phyloP scores from a whole-genome alignment of 2,888 invertebrate species.

The Lasioglossum malachurum region DNA sequence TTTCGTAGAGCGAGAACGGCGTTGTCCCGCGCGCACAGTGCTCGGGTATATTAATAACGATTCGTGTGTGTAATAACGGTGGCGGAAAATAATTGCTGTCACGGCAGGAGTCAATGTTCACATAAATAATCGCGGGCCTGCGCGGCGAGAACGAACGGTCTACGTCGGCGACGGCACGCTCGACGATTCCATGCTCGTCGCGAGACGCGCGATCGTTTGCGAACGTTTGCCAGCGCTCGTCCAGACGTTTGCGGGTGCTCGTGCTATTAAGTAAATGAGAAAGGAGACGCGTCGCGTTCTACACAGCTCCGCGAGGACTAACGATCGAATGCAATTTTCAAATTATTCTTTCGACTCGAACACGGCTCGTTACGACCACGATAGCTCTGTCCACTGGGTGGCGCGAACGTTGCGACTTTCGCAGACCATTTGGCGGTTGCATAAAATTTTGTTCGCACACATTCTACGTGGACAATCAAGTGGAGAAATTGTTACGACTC shows the following conservation, averaged over 20 bases:
- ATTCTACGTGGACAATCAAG: no score
- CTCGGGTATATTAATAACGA: neutral
- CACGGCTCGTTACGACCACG: constrained; percentile 12
- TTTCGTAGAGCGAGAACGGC: neutral
- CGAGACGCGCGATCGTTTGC: neutral
- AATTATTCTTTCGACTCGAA: constrained; percentile 23
- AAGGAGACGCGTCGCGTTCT: constrained; percentile 5
- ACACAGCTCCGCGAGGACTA: neutral
- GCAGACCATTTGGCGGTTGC: no score
- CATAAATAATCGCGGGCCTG: constrained; percentile 8
- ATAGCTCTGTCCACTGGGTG: neutral
- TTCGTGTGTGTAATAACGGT: neutral
- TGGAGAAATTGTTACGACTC: neutral
- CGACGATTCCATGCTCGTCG: neutral
- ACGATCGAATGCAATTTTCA: constrained; percentile 31
- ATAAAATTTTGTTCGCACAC: no score
- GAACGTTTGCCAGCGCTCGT: neutral
- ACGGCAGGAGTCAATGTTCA: constrained; percentile 23
- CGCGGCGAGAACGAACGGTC: neutral
- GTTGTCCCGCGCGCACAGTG: neutral
- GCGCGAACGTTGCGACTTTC: neutral
- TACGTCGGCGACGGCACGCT: neutral
- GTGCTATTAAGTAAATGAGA: constrained; percentile 36
- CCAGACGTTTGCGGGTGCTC: constrained; percentile 1
- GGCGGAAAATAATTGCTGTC: constrained; percentile 16